Evolutionary conservation across 2,797 vertebrate genomes (phyloP), one percentile per base, ranked within the genome.

Genomic region (Bucorvus abyssinicus): DNA sequence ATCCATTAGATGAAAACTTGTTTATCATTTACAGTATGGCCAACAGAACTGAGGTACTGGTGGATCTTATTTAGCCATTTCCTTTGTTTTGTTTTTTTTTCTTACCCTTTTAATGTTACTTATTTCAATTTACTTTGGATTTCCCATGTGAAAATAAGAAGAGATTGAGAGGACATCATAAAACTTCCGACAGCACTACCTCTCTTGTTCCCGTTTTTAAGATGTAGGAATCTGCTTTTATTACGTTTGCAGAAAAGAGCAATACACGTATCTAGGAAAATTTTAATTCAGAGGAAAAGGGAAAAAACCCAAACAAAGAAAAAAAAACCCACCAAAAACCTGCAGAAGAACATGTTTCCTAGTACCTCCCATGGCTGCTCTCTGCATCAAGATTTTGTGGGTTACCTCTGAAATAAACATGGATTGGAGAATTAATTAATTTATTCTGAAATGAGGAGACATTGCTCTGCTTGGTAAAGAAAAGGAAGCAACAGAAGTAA

Each of bases 371-470:
- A 36, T 76, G 85, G 20, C 59, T 74, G 23, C 10, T 65, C 4
- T 81, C 44, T 86, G 16, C 40, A 90, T 57, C 55, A 79, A 55
- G 47, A 76, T 56, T 88, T 91, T 86, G 32, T 60, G 42, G 30
- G 30, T 73, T 93, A 56, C 19, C 93, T 61, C 52, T 91, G 70
- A 84, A 89, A 90, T 56, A 85, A 88, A 67, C 23, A 71, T 15
- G 22, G 23, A 32, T 42, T 78, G 40, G 63, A 73, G 61, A 76
- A 89, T n/a, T 42, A 90, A 79, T 90, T 56, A 26, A 52, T 93
- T 84, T 94, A 32, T 40, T 93, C 80, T 76, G 49, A 86, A 90
- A 67, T 76, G 32, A 49, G 79, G 53, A 90, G 67, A 94, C 63
- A 49, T 16, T 87, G 17, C n/a, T 84, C 22, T 93, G 32, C 20